Conservation (phyloP, 2,113 vertebrate species). For the Phalacrocorax pelagicus region DNA sequence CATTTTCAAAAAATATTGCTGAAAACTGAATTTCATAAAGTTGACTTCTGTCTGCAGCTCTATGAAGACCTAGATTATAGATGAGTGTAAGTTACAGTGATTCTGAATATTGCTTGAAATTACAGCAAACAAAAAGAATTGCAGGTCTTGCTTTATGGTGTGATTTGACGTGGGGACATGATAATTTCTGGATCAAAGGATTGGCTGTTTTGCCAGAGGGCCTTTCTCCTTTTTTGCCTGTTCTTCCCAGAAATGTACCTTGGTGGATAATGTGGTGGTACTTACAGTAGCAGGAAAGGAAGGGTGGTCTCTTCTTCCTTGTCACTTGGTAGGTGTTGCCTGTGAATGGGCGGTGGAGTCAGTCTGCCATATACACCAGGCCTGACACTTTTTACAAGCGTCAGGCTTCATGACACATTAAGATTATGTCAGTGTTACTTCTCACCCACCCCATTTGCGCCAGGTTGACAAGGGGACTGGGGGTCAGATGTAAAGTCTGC, state of each 20-base stretch:
- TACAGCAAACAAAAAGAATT: background rate
- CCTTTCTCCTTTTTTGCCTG: background rate
- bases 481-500: background rate
- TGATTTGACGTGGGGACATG: background rate
- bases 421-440: background rate
- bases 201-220: background rate
- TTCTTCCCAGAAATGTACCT: background rate
- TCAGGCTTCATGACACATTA: background rate
- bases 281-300: background rate
- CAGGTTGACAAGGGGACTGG: background rate
- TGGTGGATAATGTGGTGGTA: background rate
- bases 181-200: background rate
- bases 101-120: background rate
- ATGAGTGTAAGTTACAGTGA: background rate
- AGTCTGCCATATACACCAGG: background rate
- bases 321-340: background rate
- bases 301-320: background rate
- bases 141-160: background rate
- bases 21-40: background rate
- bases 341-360: background rate
- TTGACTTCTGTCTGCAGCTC: background rate
- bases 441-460: background rate
- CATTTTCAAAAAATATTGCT: background rate
- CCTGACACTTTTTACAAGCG: background rate
- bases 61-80: background rate